Base-by-base conservation (phyloP, 2,113 vertebrate species). In the Phyllopteryx taeniolatus region DNA sequence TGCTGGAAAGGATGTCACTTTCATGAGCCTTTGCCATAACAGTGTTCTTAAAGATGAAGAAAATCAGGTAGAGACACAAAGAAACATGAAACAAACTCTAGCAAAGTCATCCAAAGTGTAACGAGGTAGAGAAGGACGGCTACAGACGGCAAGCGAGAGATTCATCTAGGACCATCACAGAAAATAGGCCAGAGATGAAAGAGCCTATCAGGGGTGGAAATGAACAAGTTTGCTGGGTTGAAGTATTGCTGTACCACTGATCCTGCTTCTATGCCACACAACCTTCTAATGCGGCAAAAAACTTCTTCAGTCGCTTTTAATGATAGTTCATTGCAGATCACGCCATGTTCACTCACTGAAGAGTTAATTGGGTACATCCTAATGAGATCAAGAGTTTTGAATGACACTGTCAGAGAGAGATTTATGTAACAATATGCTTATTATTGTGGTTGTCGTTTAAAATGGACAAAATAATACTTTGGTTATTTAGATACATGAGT, bases 171-270 rank as follows among this genome's bases (percentile, higher is more conserved):
- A 82, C 84, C 47, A 54, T 62, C 76, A 86, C 84, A 87, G 88
- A 83, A 91, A 91, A 90, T 84, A 73, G 47, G 74, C 42, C 76
- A 63, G 59, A 90, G 84, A 90, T 88, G 88, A 91, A 91, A 91
- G 85, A 78, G 83, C 73, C 88, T 86, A 89, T 88, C 85, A 84
- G 79, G 80, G 81, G 85, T 85, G 84, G 81, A 90, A 91, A 89
- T 87, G 84, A 89, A 90, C 84, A 83, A 78, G 87, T 81, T 74
- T 86, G 53, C 27, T 31, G 56, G 12, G 56, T 12, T 61, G 8
- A 64, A 75, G 82, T 84, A 81, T 79, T 81, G 82, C 64, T 72
- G 44, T 82, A 79, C 67, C 61, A 70, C 71, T 71, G 11, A 64
- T 5, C 79, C 74, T 22, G 67, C 56, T 72, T 64, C 68, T 39